Base-by-base conservation (phyloP, 2,888 invertebrate species). In the Lordiphosa andalusiaca region DNA sequence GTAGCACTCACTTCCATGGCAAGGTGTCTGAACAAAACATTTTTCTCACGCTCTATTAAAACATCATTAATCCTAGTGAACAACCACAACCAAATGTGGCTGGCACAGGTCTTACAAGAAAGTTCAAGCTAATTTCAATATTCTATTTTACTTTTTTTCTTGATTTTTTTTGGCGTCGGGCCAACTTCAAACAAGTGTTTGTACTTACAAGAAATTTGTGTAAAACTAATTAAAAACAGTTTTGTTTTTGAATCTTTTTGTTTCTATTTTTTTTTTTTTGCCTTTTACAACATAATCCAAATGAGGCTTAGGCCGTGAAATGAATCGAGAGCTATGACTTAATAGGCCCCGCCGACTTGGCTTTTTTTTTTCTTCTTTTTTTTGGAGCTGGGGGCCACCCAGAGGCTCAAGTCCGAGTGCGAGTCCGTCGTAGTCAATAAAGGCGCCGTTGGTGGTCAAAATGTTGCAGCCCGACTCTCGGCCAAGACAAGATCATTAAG, bases 391-490 rank as follows among this genome's bases (percentile, higher is more conserved):
- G 75, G 7, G 30, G 73, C 62, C 80, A 59, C 53, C 66, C 65
- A 66, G 56, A 50, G 36, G 37, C 47, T 16, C 38, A 25, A 48
- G 53, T 52, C 21, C 33, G 63, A 63, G 35, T 35, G 9, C 37
- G 48, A 21, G 39, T 58, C 66, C 75, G 84, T 73, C 74, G 80
- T 76, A 86, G 72, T 77, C 87, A 87, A 87, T 87, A 87, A 87
- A 87, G 87, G 84, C 87, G 69, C 87, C 77, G 87, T 84, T 86
- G 86, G 87, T 87, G 87, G 87, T 76, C 87, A 84, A 80, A 81
- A 81, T 77, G 84, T 80, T 81, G 73, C 71, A 69, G 77, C 73
- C 81, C 81, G 64, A 61, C 70, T 62, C 35, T 33, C 35, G 63
- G 55, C 55, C 74, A 81, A 85, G 87, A 87, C 86, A 87, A 85